Evolutionary conservation across 2,888 invertebrate species (phyloP).

Genomic region (Torymus aiolomorphi): DNA sequence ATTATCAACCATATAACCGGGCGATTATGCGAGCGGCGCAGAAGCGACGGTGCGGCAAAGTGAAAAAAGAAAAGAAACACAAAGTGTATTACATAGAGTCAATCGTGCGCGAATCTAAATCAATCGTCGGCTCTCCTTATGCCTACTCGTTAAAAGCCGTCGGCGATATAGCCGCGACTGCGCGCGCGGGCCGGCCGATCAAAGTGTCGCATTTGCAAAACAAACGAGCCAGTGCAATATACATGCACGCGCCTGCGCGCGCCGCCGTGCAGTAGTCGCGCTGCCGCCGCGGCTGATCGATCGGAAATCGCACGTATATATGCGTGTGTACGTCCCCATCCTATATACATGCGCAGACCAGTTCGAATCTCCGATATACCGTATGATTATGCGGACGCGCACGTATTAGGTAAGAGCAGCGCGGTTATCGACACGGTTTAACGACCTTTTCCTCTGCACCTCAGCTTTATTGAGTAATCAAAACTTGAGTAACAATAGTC

Average conservation of each 20-base stretch:
- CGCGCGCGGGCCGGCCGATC: slow-evolving; percentile 10
- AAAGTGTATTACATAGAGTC: not conserved
- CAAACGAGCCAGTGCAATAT: slow-evolving; percentile 37
- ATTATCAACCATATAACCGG: slow-evolving; percentile 36
- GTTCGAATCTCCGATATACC: too few species aligned
- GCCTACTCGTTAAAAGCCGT: not conserved
- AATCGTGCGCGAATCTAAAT: slow-evolving; percentile 18
- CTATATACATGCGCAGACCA: too few species aligned
- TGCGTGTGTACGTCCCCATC: too few species aligned
- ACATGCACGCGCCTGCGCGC: not conserved
- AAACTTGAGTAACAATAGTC: too few species aligned
- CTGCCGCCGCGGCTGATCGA: slow-evolving; percentile 38
- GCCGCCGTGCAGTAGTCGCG: not conserved
- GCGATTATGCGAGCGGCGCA: not conserved
- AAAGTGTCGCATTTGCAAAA: slow-evolving; percentile 47
- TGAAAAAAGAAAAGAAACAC: not conserved
- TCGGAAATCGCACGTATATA: slow-evolving; percentile 27
- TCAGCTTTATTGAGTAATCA: too few species aligned
- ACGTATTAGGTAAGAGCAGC: not conserved
- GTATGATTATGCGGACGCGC: not conserved
- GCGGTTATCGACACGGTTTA: not conserved
- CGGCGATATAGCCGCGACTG: not conserved
- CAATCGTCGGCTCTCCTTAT: slow-evolving; percentile 4
- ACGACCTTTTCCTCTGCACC: not conserved
- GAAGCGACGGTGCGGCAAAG: not conserved